phyloP scores from a whole-genome alignment of 2,113 vertebrate genomes.

The Gallinago media region DNA sequence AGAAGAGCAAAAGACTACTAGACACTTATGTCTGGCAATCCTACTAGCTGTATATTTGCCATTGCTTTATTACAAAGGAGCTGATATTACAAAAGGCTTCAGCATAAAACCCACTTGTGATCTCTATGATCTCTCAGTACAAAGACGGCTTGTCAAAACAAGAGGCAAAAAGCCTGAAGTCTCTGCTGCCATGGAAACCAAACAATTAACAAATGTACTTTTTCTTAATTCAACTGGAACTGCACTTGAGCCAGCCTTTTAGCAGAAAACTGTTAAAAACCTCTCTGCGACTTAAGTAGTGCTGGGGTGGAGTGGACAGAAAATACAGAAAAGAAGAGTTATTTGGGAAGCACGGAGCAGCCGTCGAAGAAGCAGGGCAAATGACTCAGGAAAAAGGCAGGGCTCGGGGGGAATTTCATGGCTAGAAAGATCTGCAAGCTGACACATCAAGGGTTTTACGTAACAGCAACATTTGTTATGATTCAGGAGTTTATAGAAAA shows the following conservation, averaged over 20 bases:
- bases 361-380: background rate
- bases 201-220: background rate
- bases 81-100: background rate
- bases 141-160: constrained; percentile 19
- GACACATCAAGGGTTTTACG: accelerated
- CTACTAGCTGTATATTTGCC: background rate
- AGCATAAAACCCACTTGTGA: background rate
- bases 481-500: background rate
- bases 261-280: background rate
- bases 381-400: background rate
- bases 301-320: background rate
- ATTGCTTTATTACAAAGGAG: background rate
- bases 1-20: background rate
- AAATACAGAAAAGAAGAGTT: background rate
- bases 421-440: background rate
- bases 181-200: constrained; percentile 27
- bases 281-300: background rate
- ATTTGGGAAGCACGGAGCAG: background rate
- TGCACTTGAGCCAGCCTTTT: background rate
- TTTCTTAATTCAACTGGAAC: background rate
- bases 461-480: background rate
- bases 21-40: background rate
- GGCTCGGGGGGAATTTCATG: background rate
- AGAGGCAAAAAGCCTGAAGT: background rate
- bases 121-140: background rate